Evolutionary conservation across 2,797 vertebrate genomes (phyloP), one percentile per base, ranked within the genome.

Genomic region (Allobates femoralis): DNA sequence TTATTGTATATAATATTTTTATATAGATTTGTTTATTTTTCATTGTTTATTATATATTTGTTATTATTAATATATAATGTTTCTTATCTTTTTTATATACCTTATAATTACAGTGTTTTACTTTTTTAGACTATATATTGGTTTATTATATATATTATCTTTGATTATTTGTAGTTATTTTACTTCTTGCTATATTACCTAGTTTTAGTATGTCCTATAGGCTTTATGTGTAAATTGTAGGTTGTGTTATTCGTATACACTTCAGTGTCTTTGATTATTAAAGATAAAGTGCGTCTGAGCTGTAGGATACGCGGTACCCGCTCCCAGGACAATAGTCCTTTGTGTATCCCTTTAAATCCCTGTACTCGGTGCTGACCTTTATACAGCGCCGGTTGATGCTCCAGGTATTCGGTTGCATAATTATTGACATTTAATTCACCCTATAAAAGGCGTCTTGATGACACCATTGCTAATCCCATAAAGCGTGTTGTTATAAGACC

Each of bases 391-490:
- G 46, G 5, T 21, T 23, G 62, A 51, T n/a, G 62, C 62, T 67
- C 28, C 79, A 53, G 46, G 62, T 81, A 81, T 81, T 81, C 32
- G 28, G 62, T 55, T 62, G 71, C 73, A 76, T 66, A 76, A 77
- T 77, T 64, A 66, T 64, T 84, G 83, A 82, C 83, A 84, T 77
- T 75, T 84, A 84, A 75, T 76, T 66, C 50, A 30, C 71, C 83
- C 73, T 77, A 84, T 84, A 84, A 84, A 77, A 46, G 56, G 71
- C 73, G 34, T 77, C 71, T 12, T 32, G 74, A 76, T 84, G 74
- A 84, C 71, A 76, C n/a, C 28, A 8, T 30, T 32, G 58, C 71
- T 84, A 64, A 84, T 75, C 83, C 74, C 82, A 84, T 62, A 84
- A 60, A 30, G 23, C 26, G 28, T 66, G 71, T 84, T 84, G 71